Percentiles rank a stretch among this genome's conserved stretches.
Evolutionary conservation across 2,113 vertebrate species (phyloP).

Genomic region (Cervus canadensis): DNA sequence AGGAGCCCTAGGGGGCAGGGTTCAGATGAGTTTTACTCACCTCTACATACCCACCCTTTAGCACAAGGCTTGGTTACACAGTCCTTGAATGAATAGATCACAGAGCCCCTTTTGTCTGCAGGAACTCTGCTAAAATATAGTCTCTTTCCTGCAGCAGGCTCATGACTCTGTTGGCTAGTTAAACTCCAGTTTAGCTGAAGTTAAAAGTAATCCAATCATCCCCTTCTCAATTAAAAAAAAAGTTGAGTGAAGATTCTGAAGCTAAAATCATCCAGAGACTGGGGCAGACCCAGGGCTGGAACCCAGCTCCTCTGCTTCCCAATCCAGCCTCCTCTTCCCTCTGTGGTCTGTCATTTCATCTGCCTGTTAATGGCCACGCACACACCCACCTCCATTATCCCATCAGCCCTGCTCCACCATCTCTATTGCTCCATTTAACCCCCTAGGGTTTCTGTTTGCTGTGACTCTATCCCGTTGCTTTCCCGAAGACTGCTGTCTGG

Average conservation of each 20-base stretch:
- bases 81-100: background rate
- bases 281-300: background rate
- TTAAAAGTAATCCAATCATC: background rate
- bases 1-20: background rate
- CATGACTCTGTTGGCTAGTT: background rate
- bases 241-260: background rate
- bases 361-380: constrained; percentile 10
- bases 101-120: background rate
- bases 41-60: background rate
- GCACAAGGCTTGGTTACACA: background rate
- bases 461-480: background rate
- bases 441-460: constrained; percentile 26
- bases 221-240: background rate
- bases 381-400: constrained; percentile 28
- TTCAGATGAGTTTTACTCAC: background rate
- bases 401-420: constrained; percentile 13
- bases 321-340: background rate
- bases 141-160: background rate
- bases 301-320: background rate
- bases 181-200: background rate
- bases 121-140: background rate
- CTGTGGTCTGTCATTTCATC: background rate
- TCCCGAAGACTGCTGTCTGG: constrained; percentile 21
- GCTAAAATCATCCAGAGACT: background rate
- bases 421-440: constrained; percentile 54